These are phyloP conservation scores for Cryptus armator DNA, from an alignment of 2,888 invertebrate genomes.

Conservation along the genomic window DNA sequence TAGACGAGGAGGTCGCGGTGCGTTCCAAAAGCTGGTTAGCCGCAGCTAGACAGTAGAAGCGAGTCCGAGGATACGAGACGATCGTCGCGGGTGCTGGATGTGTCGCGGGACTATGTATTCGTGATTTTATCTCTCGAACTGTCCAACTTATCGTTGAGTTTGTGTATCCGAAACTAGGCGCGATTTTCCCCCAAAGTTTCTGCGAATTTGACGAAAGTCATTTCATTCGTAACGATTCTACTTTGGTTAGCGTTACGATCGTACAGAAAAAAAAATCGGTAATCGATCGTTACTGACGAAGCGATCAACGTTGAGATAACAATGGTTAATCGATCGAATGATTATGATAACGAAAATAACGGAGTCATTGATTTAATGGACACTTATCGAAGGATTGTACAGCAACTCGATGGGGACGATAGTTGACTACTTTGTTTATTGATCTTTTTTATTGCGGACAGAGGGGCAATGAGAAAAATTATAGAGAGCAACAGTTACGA, in stretches of 20 bases:
- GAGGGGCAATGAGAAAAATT: neutral
- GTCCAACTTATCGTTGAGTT: constrained; percentile 4
- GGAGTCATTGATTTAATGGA: constrained; percentile 39
- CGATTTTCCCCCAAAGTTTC: constrained; percentile 2
- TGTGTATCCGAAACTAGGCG: constrained; percentile 18
- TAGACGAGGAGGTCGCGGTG: constrained; percentile 84
- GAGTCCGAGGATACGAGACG: constrained; percentile 69
- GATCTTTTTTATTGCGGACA: neutral
- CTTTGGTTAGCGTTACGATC: neutral
- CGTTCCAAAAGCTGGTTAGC: constrained; percentile 82
- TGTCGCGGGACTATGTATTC: constrained; percentile 57
- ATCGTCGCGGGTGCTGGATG: constrained; percentile 65
- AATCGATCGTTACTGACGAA: neutral
- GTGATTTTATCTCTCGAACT: constrained; percentile 17
- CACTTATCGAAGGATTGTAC: neutral
- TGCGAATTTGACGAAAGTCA: constrained; percentile 16
- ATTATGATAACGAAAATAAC: constrained; percentile 3
- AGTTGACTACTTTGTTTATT: neutral
- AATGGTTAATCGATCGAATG: neutral
- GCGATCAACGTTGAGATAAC: neutral
- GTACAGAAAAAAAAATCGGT: neutral
- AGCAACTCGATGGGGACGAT: neutral
- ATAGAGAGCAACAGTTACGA: neutral
- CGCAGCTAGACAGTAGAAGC: constrained; percentile 78
- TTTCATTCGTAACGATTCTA: no score